phyloP scores from a whole-genome alignment of 1,140 invertebrate species.

The Streblospio benedicti region DNA sequence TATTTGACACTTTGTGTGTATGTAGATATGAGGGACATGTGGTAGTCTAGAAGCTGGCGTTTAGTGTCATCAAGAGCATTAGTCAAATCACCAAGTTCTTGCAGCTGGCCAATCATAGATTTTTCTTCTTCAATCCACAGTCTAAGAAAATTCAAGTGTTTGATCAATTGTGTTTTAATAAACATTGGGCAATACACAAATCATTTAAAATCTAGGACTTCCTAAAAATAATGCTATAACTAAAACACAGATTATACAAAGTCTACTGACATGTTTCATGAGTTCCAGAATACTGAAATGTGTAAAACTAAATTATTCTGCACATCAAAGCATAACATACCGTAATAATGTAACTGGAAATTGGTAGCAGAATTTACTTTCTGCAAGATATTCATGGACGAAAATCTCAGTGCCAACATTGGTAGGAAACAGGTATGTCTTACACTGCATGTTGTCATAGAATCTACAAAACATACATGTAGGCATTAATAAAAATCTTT shows the following conservation, averaged over 20 bases:
- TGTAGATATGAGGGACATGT: constrained; percentile 70
- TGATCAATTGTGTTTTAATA: too few relatives aligned
- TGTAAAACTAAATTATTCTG: too few relatives aligned
- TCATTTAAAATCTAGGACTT: constrained; percentile 47
- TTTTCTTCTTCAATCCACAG: constrained; percentile 88
- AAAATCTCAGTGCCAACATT: constrained; percentile 80
- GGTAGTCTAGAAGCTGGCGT: constrained; percentile 70
- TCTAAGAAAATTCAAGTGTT: too few relatives aligned
- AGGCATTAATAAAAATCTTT: constrained; percentile 8
- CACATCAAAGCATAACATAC: too few relatives aligned
- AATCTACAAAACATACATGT: constrained; percentile 62
- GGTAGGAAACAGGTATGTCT: constrained; percentile 84
- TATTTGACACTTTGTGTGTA: constrained; percentile 78
- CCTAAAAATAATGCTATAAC: constrained; percentile 8
- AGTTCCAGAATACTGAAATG: constrained; percentile 4
- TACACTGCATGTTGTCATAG: constrained; percentile 65
- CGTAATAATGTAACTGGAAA: too few relatives aligned
- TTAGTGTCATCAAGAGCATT: constrained; percentile 75
- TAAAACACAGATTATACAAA: neutral
- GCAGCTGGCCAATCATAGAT: constrained; percentile 75
- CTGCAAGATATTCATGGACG: constrained; percentile 87
- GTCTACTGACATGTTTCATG: constrained; percentile 4
- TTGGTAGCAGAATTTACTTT: constrained; percentile 77
- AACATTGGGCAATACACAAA: too few relatives aligned
- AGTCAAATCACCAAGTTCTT: constrained; percentile 63